Percentiles rank a stretch among this genome's conserved stretches.
Evolutionary conservation across 53 echinoderm and acorn worm genomes (phyloP).

Genomic region (Antedon mediterranea): DNA sequence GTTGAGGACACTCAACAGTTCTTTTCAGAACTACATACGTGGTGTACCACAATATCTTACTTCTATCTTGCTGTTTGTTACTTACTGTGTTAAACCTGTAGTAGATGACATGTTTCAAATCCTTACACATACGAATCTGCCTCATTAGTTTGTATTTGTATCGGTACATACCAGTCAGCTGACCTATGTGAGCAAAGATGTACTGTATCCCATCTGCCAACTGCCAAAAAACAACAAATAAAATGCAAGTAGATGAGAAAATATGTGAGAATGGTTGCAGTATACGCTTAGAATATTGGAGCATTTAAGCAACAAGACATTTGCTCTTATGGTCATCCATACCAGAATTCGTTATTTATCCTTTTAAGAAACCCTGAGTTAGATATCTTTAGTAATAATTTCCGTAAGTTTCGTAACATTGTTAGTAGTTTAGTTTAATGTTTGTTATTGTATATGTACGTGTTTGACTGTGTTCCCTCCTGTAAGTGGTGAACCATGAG

Average conservation of each 20-base stretch:
- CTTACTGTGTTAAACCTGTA: constrained; percentile 98
- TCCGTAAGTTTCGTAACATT: no score
- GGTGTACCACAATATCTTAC: not conserved
- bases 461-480: no score
- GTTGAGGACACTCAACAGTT: no score
- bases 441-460: no score
- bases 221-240: constrained; percentile 14
- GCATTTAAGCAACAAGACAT: not conserved
- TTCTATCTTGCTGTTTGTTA: not conserved
- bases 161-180: constrained; percentile 98
- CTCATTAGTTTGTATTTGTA: constrained; percentile 99
- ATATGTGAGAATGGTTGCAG: not conserved
- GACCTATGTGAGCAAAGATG: constrained; percentile 91
- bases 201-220: constrained; percentile 89
- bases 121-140: constrained; percentile 99
- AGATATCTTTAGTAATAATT: no score
- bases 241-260: not conserved
- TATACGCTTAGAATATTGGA: not conserved
- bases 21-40: no score
- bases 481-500: no score
- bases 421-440: no score
- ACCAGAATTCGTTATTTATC: no score
- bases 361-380: no score
- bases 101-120: constrained; percentile 96
- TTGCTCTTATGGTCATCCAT: no score